A percentile compares a stretch with the other conserved stretches of the same genome.
phyloP scores from a whole-genome alignment of 2,797 vertebrate species.

The Danio aesculapii region DNA sequence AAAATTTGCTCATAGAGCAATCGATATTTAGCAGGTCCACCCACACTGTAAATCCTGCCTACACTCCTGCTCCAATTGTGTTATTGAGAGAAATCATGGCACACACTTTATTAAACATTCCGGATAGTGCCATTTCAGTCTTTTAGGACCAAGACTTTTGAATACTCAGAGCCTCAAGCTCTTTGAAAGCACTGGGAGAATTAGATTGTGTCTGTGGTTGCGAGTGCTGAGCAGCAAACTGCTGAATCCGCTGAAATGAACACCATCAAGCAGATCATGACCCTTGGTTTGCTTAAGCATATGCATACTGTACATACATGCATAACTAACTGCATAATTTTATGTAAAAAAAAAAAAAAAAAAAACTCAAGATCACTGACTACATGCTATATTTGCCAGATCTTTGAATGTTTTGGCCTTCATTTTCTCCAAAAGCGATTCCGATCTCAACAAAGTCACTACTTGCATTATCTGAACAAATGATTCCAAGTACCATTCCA shows the following conservation, averaged over 20 bases:
- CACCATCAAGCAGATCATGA: constrained; percentile 63
- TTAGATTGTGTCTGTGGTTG: constrained; percentile 63
- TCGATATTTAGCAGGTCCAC: background rate
- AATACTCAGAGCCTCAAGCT: constrained; percentile 49
- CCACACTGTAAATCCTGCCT: constrained; percentile 6
- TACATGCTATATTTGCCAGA: too few relatives aligned
- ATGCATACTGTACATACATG: constrained; percentile 19
- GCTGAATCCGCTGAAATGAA: constrained; percentile 59
- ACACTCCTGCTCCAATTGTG: background rate
- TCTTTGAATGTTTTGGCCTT: background rate
- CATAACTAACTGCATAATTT: background rate
- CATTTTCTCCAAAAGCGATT: background rate
- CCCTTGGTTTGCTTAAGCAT: constrained; percentile 17
- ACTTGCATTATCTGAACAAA: constrained; percentile 12
- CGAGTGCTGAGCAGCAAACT: constrained; percentile 64
- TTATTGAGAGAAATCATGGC: constrained; percentile 1
- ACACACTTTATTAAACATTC: constrained; percentile 11
- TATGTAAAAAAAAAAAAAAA: constrained; percentile 19
- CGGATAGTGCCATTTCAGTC: constrained; percentile 15
- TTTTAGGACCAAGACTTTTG: constrained; percentile 24
- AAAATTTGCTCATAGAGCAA: background rate
- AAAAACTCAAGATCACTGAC: too few relatives aligned
- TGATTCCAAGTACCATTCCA: constrained; percentile 21
- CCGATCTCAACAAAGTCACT: background rate
- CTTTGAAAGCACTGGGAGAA: constrained; percentile 61